Evolutionary conservation across 2,888 invertebrate species (phyloP), one percentile per base, ranked within the genome.

Genomic region (Epinotia bilunana): DNA sequence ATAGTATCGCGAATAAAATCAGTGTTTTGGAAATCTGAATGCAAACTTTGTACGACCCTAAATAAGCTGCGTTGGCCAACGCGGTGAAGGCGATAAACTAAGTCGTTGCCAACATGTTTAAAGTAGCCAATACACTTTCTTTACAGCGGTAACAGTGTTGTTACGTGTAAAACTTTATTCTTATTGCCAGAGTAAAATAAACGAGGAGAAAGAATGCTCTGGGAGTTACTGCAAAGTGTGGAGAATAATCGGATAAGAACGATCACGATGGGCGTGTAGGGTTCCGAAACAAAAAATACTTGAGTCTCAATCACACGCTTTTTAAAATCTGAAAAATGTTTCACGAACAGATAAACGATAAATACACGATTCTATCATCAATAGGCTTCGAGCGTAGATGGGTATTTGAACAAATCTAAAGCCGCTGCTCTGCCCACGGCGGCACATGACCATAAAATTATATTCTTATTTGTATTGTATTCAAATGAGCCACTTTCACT

Each of bases 121-220:
- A 63, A 57, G 39, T 72, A 12, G 28, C 60, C 60, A 65, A 63
- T 72, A 58, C 33, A 58, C 6, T 67, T 65, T 60, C 60, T 73
- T 55, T 23, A 61, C 60, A 65, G 53, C 28, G 28, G 73, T 61
- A 73, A 68, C 73, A 61, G 49, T 73, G 72, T 73, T 67, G 72
- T 58, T 65, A 28, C 67, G 60, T 73, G 67, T 68, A 23, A 61
- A 73, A 73, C 73, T 73, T 68, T 73, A 67, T 73, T 49, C 65
- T 68, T 73, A 73, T 23, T 55, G 53, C 67, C 49, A 9, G 33
- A 61, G 73, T 73, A 73, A 73, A 73, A 67, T 68, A 62, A 73
- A 73, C 73, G 67, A 16, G 60, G 67, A 49, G 53, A 67, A 73
- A 58, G 72, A 60, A 73, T 60, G 53, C 53, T 20, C n/a, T 12